Conservation (phyloP, 2,113 vertebrate species). For the Ondatra zibethicus region DNA sequence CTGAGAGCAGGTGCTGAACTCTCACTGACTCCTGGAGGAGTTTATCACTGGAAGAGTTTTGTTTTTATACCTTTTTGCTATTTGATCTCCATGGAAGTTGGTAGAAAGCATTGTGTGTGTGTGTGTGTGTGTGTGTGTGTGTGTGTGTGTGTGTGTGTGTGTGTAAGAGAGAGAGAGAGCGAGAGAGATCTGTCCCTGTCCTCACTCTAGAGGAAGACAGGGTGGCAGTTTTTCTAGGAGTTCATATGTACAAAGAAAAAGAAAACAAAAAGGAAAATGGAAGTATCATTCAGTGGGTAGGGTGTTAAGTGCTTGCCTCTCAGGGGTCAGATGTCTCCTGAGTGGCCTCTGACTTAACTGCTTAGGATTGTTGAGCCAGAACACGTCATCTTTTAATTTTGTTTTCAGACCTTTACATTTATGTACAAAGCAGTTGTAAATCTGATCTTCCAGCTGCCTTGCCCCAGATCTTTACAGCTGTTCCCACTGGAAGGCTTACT, state of each 20-base stretch:
- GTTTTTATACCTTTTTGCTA: slow-evolving; percentile 3
- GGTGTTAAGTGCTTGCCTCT: slow-evolving; percentile 1
- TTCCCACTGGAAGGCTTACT: neutral
- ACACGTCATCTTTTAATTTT: slow-evolving; percentile 34
- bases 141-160: neutral
- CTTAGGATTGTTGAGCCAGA: slow-evolving; percentile 6
- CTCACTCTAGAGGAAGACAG: neutral
- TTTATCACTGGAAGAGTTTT: slow-evolving; percentile 29
- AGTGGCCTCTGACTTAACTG: slow-evolving; percentile 41
- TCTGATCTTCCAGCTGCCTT: slow-evolving; percentile 21
- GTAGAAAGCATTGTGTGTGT: neutral
- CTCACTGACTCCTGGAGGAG: neutral
- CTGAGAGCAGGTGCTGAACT: slow-evolving; percentile 6
- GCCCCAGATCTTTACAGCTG: neutral
- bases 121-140: neutral
- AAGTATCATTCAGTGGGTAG: neutral
- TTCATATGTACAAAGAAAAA: neutral
- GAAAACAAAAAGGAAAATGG: neutral
- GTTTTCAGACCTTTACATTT: slow-evolving; percentile 40
- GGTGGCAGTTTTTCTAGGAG: neutral
- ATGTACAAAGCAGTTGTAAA: slow-evolving; percentile 35
- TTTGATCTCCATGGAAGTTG: slow-evolving; percentile 1
- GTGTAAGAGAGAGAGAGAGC: too few relatives aligned
- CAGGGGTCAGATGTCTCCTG: neutral
- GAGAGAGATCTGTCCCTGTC: too few relatives aligned